A percentile compares a stretch with the other conserved stretches of the same genome.
These are phyloP conservation scores for Melanostoma scalare DNA, from an alignment of 2,888 invertebrate species.

Conservation along the genomic window DNA sequence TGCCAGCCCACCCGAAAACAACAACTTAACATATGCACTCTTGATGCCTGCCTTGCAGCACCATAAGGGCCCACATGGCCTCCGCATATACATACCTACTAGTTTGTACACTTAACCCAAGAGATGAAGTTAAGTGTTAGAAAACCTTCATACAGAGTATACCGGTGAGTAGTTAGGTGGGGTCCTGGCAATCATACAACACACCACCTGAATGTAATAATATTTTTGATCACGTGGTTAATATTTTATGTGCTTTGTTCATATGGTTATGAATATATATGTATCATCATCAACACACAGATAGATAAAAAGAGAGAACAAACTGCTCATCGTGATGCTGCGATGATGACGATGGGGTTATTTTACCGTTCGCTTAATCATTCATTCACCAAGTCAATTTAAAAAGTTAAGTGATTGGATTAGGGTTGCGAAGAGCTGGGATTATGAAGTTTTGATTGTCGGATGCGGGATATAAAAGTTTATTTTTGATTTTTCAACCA, in stretches of 20 bases:
- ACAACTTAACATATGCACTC: constrained; percentile 53
- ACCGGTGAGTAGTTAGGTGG: background rate
- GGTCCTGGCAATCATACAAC: constrained; percentile 36
- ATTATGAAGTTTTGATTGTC: constrained; percentile 48
- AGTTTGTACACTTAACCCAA: constrained; percentile 24
- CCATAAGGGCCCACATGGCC: constrained; percentile 27
- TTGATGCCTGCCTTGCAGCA: constrained; percentile 28
- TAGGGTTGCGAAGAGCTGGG: constrained; percentile 29
- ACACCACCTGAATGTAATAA: constrained; percentile 61
- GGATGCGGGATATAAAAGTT: background rate
- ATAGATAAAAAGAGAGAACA: too few species aligned
- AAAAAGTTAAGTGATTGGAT: constrained; percentile 68
- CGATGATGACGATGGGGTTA: constrained; percentile 43
- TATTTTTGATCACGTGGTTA: constrained; percentile 69
- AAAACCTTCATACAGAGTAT: constrained; percentile 26
- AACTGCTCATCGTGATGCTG: constrained; percentile 9
- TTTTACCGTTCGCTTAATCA: constrained; percentile 52
- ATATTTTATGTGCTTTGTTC: constrained; percentile 63
- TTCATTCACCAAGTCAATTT: constrained; percentile 67
- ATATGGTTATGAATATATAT: constrained; percentile 13
- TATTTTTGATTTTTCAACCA: background rate
- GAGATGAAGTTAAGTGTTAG: constrained; percentile 41
- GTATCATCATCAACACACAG: constrained; percentile 19
- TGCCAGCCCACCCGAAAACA: constrained; percentile 14
- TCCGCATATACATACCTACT: constrained; percentile 11